Evolutionary conservation across 1,140 invertebrate species (phyloP).

Genomic region (Thereuonema tuberculata): DNA sequence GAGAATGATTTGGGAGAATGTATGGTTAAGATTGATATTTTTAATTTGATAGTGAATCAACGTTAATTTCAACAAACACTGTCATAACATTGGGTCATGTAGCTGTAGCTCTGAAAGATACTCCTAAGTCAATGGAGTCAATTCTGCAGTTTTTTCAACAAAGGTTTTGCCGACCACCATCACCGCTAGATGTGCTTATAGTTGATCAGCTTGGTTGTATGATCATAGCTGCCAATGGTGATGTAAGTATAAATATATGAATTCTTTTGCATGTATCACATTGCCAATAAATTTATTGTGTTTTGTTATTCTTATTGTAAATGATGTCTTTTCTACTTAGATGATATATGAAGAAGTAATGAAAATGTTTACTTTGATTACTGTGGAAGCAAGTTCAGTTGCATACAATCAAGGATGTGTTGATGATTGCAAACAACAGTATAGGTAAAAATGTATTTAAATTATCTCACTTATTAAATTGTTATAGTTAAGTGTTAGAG

Average conservation of each 20-base stretch:
- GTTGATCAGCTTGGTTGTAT: slow-evolving; percentile 95
- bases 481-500: too few species aligned
- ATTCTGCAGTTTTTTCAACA: slow-evolving; percentile 95
- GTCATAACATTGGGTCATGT: slow-evolving; percentile 95
- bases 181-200: slow-evolving; percentile 75
- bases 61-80: slow-evolving; percentile 86
- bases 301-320: not conserved
- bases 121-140: slow-evolving; percentile 81
- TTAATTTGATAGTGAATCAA: slow-evolving; percentile 49
- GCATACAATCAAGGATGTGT: slow-evolving; percentile 51
- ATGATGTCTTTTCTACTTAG: slow-evolving; percentile 48
- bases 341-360: slow-evolving; percentile 95
- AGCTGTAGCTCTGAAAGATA: slow-evolving; percentile 80
- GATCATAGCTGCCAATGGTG: slow-evolving; percentile 81
- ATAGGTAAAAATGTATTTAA: slow-evolving; percentile 37
- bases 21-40: too few species aligned
- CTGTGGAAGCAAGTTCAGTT: slow-evolving; percentile 79
- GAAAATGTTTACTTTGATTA: slow-evolving; percentile 93
- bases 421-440: slow-evolving; percentile 36
- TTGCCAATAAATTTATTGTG: not conserved
- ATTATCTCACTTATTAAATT: too few species aligned
- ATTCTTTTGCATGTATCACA: too few species aligned
- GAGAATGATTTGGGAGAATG: too few species aligned
- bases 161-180: slow-evolving; percentile 78
- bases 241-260: slow-evolving; percentile 31